phyloP scores from a whole-genome alignment of 2,888 invertebrate genomes.

The Drosophila mercatorum region DNA sequence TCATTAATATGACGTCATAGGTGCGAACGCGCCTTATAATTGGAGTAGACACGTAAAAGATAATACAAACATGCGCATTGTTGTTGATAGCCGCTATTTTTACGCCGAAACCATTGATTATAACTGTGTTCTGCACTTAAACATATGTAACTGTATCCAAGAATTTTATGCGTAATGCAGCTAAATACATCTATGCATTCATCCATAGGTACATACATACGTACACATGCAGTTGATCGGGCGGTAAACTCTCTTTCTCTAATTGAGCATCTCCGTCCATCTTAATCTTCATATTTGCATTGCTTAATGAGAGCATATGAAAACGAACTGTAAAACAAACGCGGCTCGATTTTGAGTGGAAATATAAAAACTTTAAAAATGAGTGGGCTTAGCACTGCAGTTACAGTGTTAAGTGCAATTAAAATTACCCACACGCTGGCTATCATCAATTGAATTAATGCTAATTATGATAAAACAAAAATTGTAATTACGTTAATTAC shows the following conservation, averaged over 20 bases:
- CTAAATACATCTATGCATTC: not conserved
- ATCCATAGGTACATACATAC: not conserved
- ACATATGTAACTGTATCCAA: not conserved
- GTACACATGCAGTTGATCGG: not conserved
- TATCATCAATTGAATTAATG: not conserved
- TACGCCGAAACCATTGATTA: slow-evolving; percentile 1
- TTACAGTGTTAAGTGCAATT: not conserved
- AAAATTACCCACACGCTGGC: not conserved
- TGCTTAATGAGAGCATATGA: not conserved
- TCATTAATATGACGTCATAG: slow-evolving; percentile 52
- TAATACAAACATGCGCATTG: slow-evolving; percentile 38
- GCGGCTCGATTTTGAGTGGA: not conserved
- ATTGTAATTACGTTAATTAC: not conserved
- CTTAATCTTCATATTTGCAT: slow-evolving; percentile 1
- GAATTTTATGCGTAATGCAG: not conserved
- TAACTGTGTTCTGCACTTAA: not conserved
- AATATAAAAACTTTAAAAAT: not conserved
- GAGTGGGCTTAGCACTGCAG: not conserved
- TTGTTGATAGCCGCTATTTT: slow-evolving; percentile 22
- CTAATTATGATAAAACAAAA: not conserved
- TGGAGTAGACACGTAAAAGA: slow-evolving; percentile 36
- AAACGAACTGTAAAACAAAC: not conserved
- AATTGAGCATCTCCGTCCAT: slow-evolving; percentile 1
- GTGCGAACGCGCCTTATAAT: slow-evolving; percentile 28
- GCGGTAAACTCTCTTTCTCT: not conserved